These are phyloP conservation scores for Caloenas nicobarica DNA, from an alignment of 2,113 vertebrate genomes.

Conservation along the genomic window DNA sequence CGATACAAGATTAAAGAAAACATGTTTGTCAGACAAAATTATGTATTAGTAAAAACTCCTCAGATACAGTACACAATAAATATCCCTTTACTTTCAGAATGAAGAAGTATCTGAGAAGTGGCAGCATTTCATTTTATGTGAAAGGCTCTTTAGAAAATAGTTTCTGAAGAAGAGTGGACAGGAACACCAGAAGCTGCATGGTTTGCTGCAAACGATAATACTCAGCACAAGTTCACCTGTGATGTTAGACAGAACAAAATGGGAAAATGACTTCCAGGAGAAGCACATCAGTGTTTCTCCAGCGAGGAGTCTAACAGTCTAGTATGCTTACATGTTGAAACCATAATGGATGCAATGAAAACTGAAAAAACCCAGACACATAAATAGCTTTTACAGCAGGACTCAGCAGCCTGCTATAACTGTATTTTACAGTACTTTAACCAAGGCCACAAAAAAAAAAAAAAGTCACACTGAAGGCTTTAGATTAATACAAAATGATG, in stretches of 20 bases:
- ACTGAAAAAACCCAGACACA: neutral
- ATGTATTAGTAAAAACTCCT: neutral
- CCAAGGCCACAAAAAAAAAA: neutral
- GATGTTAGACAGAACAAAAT: neutral
- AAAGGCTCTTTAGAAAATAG: neutral
- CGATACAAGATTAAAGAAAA: neutral
- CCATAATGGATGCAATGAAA: neutral
- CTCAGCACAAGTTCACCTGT: neutral
- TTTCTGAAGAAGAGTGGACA: neutral
- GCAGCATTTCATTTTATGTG: neutral
- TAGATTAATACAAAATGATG: neutral
- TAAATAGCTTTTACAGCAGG: neutral
- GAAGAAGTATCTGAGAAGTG: neutral
- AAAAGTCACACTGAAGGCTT: neutral
- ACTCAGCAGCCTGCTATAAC: neutral
- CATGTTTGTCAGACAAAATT: rapidly evolving
- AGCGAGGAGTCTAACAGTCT: neutral
- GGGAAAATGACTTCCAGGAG: neutral
- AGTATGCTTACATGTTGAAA: neutral
- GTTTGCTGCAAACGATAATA: neutral
- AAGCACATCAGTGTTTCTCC: neutral
- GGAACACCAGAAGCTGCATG: neutral
- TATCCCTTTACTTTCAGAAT: neutral
- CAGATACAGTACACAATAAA: neutral
- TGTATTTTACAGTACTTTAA: neutral